A percentile compares a stretch with the other conserved stretches of the same genome.
Conservation (phyloP, 2,113 vertebrate species). For the Tragelaphus imberbis region DNA sequence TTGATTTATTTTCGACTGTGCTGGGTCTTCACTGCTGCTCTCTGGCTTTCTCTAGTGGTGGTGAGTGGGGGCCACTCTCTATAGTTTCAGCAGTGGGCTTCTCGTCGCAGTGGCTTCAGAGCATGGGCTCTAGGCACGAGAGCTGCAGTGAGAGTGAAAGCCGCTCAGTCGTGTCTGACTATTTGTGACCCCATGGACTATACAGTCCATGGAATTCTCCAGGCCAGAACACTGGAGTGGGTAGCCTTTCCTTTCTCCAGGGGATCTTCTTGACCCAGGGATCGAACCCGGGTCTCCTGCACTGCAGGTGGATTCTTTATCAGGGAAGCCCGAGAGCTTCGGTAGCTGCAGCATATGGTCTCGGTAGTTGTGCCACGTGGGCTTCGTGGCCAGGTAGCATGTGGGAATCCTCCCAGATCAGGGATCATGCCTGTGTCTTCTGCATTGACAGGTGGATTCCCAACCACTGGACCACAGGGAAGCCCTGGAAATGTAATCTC, state of each 20-base stretch:
- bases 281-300: not conserved
- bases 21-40: not conserved
- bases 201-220: not conserved
- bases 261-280: not conserved
- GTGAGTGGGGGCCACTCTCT: not conserved
- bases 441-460: not conserved
- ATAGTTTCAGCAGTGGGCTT: accelerated
- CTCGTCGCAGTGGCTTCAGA: not conserved
- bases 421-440: not conserved
- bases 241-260: not conserved
- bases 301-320: not conserved
- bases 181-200: not conserved
- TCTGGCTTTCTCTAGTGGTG: not conserved
- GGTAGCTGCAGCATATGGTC: not conserved
- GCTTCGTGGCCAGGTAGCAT: not conserved
- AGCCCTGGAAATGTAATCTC: not conserved
- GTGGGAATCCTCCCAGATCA: not conserved
- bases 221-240: not conserved
- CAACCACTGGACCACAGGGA: not conserved
- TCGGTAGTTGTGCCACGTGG: not conserved
- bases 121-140: not conserved
- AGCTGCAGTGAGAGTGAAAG: not conserved
- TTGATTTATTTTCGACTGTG: not conserved
- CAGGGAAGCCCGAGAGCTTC: not conserved
- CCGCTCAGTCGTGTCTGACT: not conserved